Base-by-base conservation (phyloP, 2,888 invertebrate genomes). In the Phortica magna region DNA sequence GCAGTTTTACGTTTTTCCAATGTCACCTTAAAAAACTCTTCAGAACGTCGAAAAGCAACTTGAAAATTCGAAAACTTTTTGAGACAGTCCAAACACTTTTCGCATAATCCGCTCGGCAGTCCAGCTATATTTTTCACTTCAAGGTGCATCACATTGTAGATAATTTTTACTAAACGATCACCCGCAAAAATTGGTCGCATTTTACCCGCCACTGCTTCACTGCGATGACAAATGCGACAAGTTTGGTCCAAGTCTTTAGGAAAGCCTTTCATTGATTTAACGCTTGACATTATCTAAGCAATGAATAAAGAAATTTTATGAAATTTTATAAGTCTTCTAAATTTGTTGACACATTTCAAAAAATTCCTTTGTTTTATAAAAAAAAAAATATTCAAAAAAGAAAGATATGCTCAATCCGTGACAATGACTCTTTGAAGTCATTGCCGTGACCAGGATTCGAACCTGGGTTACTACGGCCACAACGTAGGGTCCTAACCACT, bases 371-470 rank as follows among this genome's bases (percentile, higher is more conserved):
- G 1, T 57, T n/a, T 57, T n/a, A 6, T n/a, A 48, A 3, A 48
- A 48, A 48, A 48, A 48, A 3, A 48, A 48, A 48, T 48, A 48
- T 14, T 10, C 22, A 70, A 73, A 7, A 78, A 77, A 74, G 48
- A 19, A 19, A 42, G 48, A 19, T 14, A 42, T n/a, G 4, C 77
- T 74, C 59, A 71, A 77, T 78, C 81, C 81, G 81, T 81, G 81
- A 81, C 81, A 81, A 81, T 81, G 81, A 64, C 22, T 19, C 4
- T 59, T 59, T 72, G 19, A 57, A n/a, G 61, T 77, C 81, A 82
- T 79, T 82, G 82, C 82, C 82, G 82, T 82, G 82, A 81, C 82
- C 82, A 82, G 82, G 82, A 82, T 82, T 82, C 82, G 82, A 82
- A 82, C 82, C 82, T 82, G 82, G 82, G 82, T 82, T 82, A 82